Evolutionary conservation across 2,888 invertebrate genomes (phyloP).

Genomic region (Rapana venosa): DNA sequence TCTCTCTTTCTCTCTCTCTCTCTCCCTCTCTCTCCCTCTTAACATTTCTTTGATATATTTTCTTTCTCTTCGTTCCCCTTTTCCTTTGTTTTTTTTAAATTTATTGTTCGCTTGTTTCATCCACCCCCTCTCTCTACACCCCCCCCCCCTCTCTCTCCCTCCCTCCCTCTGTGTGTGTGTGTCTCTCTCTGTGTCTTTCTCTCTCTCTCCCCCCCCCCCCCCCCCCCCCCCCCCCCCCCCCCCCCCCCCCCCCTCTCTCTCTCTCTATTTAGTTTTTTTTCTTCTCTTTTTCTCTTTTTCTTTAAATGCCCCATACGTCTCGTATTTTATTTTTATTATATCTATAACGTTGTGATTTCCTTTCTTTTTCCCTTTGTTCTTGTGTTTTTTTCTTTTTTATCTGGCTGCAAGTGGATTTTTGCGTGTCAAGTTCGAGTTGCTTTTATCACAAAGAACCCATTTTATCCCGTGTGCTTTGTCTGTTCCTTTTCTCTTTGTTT

Average conservation of each 20-base stretch:
- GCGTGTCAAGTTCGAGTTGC: too few species aligned
- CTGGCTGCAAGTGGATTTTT: too few species aligned
- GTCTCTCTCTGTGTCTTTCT: too few species aligned
- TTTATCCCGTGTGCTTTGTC: too few species aligned
- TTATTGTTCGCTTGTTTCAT: background rate
- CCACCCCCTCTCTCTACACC: background rate
- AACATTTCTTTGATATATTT: background rate
- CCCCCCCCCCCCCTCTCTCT: background rate
- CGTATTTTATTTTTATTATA: background rate
- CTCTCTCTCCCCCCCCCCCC: background rate
- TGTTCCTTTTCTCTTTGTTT: too few species aligned
- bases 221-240: background rate
- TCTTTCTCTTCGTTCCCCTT: background rate
- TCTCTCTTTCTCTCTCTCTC: background rate
- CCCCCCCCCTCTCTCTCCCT: background rate
- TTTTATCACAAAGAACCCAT: too few species aligned
- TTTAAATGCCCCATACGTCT: background rate
- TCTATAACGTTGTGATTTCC: background rate
- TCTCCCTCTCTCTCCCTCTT: background rate
- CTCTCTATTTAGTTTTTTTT: background rate
- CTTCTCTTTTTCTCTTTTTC: background rate
- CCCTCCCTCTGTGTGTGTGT: background rate
- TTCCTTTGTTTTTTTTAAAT: background rate
- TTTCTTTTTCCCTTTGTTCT: background rate
- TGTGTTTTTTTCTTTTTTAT: background rate